A percentile compares a stretch with the other conserved stretches of the same genome.
These are phyloP conservation scores for Pempheris klunzingeri DNA, from an alignment of 2,797 vertebrate genomes.

Conservation along the genomic window DNA sequence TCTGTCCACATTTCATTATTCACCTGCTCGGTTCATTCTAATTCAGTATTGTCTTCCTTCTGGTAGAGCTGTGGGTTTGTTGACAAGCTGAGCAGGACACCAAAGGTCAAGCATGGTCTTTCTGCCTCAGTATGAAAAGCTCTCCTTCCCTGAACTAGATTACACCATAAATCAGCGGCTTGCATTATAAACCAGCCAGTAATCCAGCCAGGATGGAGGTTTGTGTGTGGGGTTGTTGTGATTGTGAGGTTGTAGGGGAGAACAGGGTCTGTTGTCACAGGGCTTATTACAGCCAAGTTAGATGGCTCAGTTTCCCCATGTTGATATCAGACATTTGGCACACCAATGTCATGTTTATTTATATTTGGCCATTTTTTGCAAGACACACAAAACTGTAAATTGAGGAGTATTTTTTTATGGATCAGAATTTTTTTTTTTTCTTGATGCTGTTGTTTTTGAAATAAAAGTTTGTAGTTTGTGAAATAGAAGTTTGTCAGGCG, in stretches of 20 bases:
- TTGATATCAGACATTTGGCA: too few species aligned
- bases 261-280: too few species aligned
- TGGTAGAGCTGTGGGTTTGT: conserved; percentile 41
- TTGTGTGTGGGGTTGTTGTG: conserved; percentile 30
- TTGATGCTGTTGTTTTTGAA: too few species aligned
- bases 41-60: conserved; percentile 34
- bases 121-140: conserved; percentile 54
- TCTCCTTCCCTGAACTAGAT: conserved; percentile 61
- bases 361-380: too few species aligned
- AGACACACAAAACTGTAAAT: too few species aligned
- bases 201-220: conserved; percentile 51
- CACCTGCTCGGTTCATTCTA: conserved; percentile 35
- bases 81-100: conserved; percentile 50
- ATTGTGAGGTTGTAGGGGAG: conserved; percentile 29
- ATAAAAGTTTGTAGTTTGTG: too few species aligned
- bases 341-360: too few species aligned
- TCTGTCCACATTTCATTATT: conserved; percentile 43
- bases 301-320: too few species aligned
- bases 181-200: conserved; percentile 36
- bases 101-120: conserved; percentile 61
- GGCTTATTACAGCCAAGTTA: too few species aligned
- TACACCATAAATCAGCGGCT: conserved; percentile 63
- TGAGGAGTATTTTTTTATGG: too few species aligned
- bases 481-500: too few species aligned
- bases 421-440: too few species aligned